Evolutionary conservation across 1,140 invertebrate genomes (phyloP), one percentile per base, ranked within the genome.

Genomic region (Chrysopa pallens): DNA sequence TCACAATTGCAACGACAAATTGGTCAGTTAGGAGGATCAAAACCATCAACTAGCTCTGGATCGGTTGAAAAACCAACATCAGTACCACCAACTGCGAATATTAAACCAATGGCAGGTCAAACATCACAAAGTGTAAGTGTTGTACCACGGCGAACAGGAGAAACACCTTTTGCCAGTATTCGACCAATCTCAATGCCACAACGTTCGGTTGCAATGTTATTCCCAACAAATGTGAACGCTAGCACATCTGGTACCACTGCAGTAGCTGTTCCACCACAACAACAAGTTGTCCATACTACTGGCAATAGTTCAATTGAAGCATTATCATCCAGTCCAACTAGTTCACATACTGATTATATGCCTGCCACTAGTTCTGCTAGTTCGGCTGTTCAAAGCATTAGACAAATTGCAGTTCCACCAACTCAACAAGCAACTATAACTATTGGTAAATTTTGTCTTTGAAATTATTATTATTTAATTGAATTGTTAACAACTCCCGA

Each of bases 91-190:
- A 83, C 78, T 8, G 90, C 91, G 8, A 94, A 94, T 59, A 93
- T 95, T 28, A 89, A 89, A 58, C 91, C 91, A 1, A 89, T 95
- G 79, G 79, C 88, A 9, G 84, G 84, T 53, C 63, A 69, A 53
- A 64, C 72, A 47, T 60, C 71, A 68, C 55, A 75, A 31, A 74
- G 70, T 37, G 31, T 33, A 4, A 12, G 31, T 33, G 31, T 33
- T 12, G 8, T 12, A 4, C 31, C 31, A 11, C 8, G 31, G 6
- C 31, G 31, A 4, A 12, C 31, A 4, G 70, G 75, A 6, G 81
- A 85, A 54, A 85, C 84, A 1, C 84, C 84, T 5, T 70, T 90
- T 42, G 90, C 89, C 7, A 92, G 88, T 50, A 94, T 95, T 48
- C 67, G 88, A 11, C 91, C 91, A 0, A 91, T 93, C 77, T 86